Base-by-base conservation (phyloP, 2,888 invertebrate species). In the Chloroclystis v-ata region DNA sequence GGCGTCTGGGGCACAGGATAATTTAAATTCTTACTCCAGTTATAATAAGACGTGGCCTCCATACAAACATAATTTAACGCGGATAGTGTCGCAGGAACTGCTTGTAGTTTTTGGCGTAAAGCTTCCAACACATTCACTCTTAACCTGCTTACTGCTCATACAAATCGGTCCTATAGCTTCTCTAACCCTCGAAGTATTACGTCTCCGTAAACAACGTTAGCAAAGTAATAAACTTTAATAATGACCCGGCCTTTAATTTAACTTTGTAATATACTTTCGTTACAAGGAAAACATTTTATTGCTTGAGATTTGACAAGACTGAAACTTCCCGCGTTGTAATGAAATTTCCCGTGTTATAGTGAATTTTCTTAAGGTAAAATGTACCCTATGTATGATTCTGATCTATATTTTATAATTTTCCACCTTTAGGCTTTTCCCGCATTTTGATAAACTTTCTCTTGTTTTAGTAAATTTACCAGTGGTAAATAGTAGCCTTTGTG, bases 261-360 rank as follows among this genome's bases (percentile, higher is more conserved):
- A 76, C 71, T 76, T 75, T 57, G 63, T 68, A 73, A 75, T 70
- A 72, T 64, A 63, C 64, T 72, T 70, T 68, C 59, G 59, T 59
- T 68, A 57, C 52, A 54, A 49, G 65, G 50, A 44, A 60, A 60
- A 54, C 54, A 52, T 61, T 66, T 66, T 66, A 66, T 66, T 59
- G 58, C 59, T 55, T 58, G 54, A 57, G 59, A 60, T 65, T 70
- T 70, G 65, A 64, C 64, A 63, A 49, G 43, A 16, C 10, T n/a
- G n/a, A n/a, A n/a, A n/a, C n/a, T n/a, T n/a, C n/a, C n/a, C n/a
- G n/a, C n/a, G n/a, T n/a, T n/a, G n/a, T n/a, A n/a, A n/a, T n/a
- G n/a, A n/a, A n/a, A n/a, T n/a, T n/a, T n/a, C n/a, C n/a, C n/a
- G n/a, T n/a, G n/a, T n/a, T n/a, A n/a, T n/a, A n/a, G n/a, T n/a